A percentile compares a stretch with the other conserved stretches of the same genome.
phyloP scores from a whole-genome alignment of 2,888 invertebrate genomes.

The Rotaria sp. region DNA sequence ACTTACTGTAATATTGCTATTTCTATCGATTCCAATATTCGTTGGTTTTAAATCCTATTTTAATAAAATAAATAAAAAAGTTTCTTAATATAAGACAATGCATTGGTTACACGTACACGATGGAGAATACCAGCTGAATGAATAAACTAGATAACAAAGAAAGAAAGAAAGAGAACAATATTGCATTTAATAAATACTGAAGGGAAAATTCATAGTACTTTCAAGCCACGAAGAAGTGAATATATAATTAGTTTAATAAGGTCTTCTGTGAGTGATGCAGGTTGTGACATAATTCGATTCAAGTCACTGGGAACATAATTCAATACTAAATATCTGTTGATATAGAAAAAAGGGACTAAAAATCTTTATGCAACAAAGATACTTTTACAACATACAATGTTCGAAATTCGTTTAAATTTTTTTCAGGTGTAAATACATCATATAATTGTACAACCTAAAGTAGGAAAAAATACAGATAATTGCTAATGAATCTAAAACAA shows the following conservation, averaged over 20 bases:
- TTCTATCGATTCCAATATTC: slow-evolving; percentile 97
- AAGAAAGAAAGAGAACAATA: neutral
- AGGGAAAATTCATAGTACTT: neutral
- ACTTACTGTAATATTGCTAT: slow-evolving; percentile 76
- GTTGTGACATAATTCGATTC: neutral
- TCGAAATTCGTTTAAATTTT: neutral
- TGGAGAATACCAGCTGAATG: slow-evolving; percentile 25
- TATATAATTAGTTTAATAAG: neutral
- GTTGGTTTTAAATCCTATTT: slow-evolving; percentile 71
- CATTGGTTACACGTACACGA: neutral
- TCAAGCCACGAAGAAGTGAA: neutral
- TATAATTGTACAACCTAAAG: neutral
- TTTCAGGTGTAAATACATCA: neutral
- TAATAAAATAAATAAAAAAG: slow-evolving; percentile 62
- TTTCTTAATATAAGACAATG: too few relatives aligned
- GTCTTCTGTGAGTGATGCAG: neutral
- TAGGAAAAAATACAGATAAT: too few relatives aligned
- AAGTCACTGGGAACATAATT: neutral
- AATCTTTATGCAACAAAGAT: neutral
- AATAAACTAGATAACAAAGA: neutral
- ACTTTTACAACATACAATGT: neutral
- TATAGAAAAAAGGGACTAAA: neutral
- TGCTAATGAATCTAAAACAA: too few relatives aligned
- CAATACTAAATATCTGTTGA: neutral
- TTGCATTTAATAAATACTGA: too few relatives aligned